Base-by-base conservation (phyloP, 2,888 invertebrate species). In the Eupithecia vulgata region DNA sequence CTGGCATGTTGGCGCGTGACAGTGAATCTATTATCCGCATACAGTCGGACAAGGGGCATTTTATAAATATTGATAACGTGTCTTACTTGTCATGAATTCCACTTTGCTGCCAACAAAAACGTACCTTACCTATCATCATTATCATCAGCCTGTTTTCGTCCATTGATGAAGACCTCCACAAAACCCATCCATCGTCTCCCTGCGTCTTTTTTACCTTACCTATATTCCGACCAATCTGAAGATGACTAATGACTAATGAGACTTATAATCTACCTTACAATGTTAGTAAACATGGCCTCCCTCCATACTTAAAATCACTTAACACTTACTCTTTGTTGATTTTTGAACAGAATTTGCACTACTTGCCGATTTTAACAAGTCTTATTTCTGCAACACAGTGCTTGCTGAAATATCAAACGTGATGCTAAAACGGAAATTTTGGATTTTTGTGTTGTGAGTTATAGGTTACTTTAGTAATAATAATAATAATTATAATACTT, bases 1-100 rank as follows among this genome's bases (percentile, higher is more conserved):
- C 78, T 73, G 72, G 80, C 79, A 81, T 79, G 74, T 76, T 70
- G 71, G 79, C 75, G 80, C 83, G 84, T 87, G 86, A 83, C 87
- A 85, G 84, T 81, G 85, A 85, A 87, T 86, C 81, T 80, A 87
- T 88, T 87, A 89, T 83, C 82, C 80, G 74, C 76, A 83, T 81
- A 80, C 81, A 82, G 79, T 81, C 78, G 73, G 80, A 80, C 81
- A 79, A 74, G 71, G 62, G 67, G 37, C 78, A 78, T 82, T 83
- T 85, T 85, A 89, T 88, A 84, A 86, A 87, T 87, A 88, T 87
- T 85, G 83, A 86, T 88, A 86, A 83, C 82, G 68, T 67, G 72
- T 70, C 71, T 82, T 65, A 67, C 35, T 70, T 37, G 71, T 48
- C 35, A 62, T 62, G 68, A 76, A 76, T 67, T 64, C 25, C 48